Evolutionary conservation across 2,888 invertebrate genomes (phyloP).

Genomic region (Caenorhabditis sp.): DNA sequence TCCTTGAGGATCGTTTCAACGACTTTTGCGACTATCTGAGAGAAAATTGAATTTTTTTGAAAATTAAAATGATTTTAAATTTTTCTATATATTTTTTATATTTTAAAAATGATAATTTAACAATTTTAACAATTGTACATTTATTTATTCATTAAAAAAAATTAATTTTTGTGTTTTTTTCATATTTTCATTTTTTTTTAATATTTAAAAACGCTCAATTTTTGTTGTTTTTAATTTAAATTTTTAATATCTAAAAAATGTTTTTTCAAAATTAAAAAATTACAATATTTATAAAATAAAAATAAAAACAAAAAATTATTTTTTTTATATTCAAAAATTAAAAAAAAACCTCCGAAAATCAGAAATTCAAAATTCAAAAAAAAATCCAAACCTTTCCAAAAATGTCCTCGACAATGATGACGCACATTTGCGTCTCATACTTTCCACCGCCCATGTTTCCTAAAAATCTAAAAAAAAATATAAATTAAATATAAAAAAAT

Average conservation of each 20-base stretch:
- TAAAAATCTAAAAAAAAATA: constrained; percentile 11
- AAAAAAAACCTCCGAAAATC: not conserved
- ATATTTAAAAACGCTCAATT: not conserved
- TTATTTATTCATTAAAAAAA: not conserved
- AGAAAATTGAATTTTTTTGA: not conserved
- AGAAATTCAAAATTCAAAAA: not conserved
- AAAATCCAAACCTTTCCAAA: constrained; percentile 69
- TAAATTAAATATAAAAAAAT: constrained; percentile 4
- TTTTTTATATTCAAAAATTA: not conserved
- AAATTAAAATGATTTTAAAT: not conserved
- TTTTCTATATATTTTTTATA: too few species aligned
- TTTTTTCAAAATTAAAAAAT: too few species aligned
- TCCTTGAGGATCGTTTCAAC: constrained; percentile 52
- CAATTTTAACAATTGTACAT: too few species aligned
- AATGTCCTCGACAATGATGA: constrained; percentile 75
- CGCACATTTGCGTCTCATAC: constrained; percentile 73
- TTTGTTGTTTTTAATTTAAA: not conserved
- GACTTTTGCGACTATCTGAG: constrained; percentile 56
- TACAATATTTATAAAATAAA: not conserved
- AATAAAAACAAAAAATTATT: not conserved
- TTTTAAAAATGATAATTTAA: too few species aligned
- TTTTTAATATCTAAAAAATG: not conserved
- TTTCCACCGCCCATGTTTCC: constrained; percentile 67
- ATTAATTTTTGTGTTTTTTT: not conserved
- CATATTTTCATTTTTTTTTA: not conserved